Evolutionary conservation across 2,113 vertebrate genomes (phyloP), one percentile per base, ranked within the genome.

Genomic region (Daboia siamensis): DNA sequence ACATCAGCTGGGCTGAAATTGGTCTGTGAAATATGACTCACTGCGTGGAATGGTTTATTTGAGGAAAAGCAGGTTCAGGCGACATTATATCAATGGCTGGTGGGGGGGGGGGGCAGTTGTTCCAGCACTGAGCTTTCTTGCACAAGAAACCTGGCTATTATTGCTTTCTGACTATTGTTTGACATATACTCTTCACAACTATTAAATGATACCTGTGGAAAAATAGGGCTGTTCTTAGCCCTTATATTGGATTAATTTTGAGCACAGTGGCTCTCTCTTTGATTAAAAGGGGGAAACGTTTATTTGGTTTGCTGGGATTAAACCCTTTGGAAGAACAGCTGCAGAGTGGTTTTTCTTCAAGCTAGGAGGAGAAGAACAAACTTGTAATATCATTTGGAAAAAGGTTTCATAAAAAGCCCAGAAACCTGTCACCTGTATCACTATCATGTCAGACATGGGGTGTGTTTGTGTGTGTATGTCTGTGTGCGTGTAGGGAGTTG

Each of bases 131-230:
- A 96, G 93, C 74, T 94, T 93, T 94, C 95, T 96, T 95, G 95
- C 95, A 95, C 91, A 94, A 91, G 93, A 95, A 96, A 94, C 87
- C 90, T 85, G 23, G 91, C 91, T 29, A 55, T 95, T 97, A 97
- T 95, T 96, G 94, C 95, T 97, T 97, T 97, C 94, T 95, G 95
- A 94, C 95, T 95, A 95, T 46, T 93, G 86, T 88, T 94, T 90
- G 93, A 93, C 96, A 91, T 0, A 0, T 17, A 94, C 89, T 93
- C 95, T 94, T 96, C 90, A 93, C 96, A 96, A 96, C 92, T 90
- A 93, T 96, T 96, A 92, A 96, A 95, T 91, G 95, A 95, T 94
- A 95, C 90, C 90, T 90, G 89, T 91, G 59, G 93, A 94, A 90
- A 29, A 92, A 80, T 93, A 61, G 92, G 85, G 86, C 56, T 94